Percentiles rank a stretch among this genome's conserved stretches.
Conservation (phyloP, 2,888 invertebrate species). For the Archips crataeganus region DNA sequence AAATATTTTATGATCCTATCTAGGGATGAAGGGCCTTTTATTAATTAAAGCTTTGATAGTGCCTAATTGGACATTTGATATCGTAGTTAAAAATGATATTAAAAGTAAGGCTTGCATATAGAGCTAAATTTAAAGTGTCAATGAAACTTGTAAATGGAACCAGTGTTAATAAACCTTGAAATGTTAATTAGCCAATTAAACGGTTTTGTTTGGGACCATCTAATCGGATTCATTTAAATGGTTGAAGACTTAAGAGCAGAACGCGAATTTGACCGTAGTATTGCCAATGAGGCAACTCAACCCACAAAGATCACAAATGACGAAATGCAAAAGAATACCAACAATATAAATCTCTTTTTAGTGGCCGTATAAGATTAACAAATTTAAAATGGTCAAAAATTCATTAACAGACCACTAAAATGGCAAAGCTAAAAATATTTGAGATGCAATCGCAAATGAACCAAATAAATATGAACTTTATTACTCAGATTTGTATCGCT, state of each 20-base stretch:
- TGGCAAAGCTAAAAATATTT: conserved; percentile 25
- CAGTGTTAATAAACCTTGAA: conserved; percentile 1
- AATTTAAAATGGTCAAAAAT: conserved; percentile 35
- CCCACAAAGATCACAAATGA: conserved; percentile 15
- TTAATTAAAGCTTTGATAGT: conserved; percentile 37
- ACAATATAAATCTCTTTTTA: conserved; percentile 24
- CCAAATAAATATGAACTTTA: conserved; percentile 36
- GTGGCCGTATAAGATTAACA: conserved; percentile 36
- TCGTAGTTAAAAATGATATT: conserved; percentile 16
- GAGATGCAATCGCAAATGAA: conserved; percentile 40
- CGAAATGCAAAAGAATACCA: neutral
- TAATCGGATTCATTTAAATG: neutral
- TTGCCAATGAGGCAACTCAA: neutral
- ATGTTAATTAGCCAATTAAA: neutral
- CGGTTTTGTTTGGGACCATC: neutral
- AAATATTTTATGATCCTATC: conserved; percentile 48
- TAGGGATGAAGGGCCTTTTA: conserved; percentile 38
- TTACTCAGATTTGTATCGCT: conserved; percentile 13
- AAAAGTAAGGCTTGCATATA: neutral
- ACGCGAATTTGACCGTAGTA: neutral
- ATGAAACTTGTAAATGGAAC: neutral
- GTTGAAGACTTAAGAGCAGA: neutral
- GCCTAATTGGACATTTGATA: conserved; percentile 13
- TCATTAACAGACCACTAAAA: conserved; percentile 31
- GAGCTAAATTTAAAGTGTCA: neutral